Conservation (phyloP, 2,113 vertebrate genomes). For the Callithrix jacchus region DNA sequence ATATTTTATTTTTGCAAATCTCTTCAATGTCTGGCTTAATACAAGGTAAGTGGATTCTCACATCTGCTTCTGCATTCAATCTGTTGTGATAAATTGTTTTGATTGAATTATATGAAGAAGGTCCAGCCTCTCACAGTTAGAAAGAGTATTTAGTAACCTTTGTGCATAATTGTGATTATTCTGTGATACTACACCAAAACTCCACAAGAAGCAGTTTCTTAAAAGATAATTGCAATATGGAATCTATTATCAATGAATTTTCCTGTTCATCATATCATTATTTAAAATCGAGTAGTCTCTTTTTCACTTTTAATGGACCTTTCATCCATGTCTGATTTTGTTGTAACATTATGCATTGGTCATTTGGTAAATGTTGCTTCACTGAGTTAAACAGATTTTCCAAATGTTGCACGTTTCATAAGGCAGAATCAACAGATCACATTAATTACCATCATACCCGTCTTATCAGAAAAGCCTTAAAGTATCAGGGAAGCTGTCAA, state of each 20-base stretch:
- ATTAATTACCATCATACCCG: conserved; percentile 38
- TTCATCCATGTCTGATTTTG: neutral
- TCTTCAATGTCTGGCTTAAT: neutral
- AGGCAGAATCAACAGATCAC: conserved; percentile 45
- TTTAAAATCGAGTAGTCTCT: neutral
- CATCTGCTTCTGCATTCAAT: neutral
- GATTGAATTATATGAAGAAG: neutral
- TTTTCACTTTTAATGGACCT: neutral
- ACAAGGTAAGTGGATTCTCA: neutral
- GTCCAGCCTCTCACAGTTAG: neutral
- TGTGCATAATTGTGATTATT: neutral
- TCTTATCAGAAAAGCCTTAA: conserved; percentile 45
- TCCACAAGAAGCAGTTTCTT: neutral
- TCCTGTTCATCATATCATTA: neutral
- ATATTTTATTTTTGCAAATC: neutral
- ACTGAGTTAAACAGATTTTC: conserved; percentile 32
- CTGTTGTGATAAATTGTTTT: neutral
- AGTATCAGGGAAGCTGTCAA: conserved; percentile 59
- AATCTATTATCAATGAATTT: neutral
- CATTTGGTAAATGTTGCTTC: conserved; percentile 55
- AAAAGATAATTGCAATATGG: neutral
- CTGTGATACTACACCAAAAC: conserved; percentile 29
- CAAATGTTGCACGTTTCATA: conserved; percentile 50
- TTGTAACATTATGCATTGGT: conserved; percentile 18
- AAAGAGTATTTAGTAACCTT: neutral